These are phyloP conservation scores for Drosophila flavopinicola DNA, from an alignment of 2,888 invertebrate genomes.

Conservation along the genomic window DNA sequence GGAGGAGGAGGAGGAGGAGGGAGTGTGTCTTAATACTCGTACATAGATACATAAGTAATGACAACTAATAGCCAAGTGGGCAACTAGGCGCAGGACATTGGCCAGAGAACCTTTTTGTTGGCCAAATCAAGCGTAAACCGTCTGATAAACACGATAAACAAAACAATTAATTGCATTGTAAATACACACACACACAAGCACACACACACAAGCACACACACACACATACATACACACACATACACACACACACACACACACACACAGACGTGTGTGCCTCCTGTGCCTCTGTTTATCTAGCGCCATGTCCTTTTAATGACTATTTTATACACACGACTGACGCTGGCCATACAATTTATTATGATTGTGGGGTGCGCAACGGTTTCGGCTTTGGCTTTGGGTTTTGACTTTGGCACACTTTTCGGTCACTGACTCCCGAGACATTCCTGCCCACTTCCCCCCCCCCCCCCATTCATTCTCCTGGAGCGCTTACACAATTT, in stretches of 20 bases:
- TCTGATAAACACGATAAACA: conserved; percentile 76
- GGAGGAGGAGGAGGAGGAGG: no score
- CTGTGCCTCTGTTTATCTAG: conserved; percentile 2
- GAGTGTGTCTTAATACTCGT: background rate
- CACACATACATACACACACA: background rate
- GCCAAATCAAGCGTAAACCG: conserved; percentile 76
- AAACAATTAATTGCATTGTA: conserved; percentile 77
- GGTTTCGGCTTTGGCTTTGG: conserved; percentile 13
- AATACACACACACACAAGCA: conserved; percentile 8
- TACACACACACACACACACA: conserved; percentile 2
- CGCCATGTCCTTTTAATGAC: conserved; percentile 70
- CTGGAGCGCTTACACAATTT: conserved; percentile 25
- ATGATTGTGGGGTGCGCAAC: conserved; percentile 50
- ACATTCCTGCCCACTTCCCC: background rate
- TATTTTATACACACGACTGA: conserved; percentile 77
- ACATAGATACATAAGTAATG: conserved; percentile 48
- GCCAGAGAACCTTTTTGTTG: conserved; percentile 44
- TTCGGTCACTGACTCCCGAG: conserved; percentile 61
- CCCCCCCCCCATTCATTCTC: background rate
- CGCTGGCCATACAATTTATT: conserved; percentile 67
- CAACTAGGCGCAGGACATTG: conserved; percentile 28
- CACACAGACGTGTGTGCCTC: background rate
- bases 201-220: background rate
- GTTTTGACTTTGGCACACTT: conserved; percentile 30
- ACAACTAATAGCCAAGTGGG: conserved; percentile 45